phyloP scores from a whole-genome alignment of 2,113 vertebrate species.

The Lates calcarifer region DNA sequence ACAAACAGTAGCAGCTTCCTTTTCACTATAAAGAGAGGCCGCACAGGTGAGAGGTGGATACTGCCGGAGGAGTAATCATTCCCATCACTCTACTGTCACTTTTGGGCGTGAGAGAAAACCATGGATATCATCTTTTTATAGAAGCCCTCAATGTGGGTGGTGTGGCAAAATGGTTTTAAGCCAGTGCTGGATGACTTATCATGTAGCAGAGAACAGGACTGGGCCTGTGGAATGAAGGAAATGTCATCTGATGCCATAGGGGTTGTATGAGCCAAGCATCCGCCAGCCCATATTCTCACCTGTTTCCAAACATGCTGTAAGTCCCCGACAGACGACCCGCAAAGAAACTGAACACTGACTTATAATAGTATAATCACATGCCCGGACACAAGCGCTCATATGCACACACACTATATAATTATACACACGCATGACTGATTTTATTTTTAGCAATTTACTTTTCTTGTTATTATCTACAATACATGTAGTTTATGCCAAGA shows the following conservation, averaged over 20 bases:
- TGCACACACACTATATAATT: background rate
- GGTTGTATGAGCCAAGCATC: conserved; percentile 71
- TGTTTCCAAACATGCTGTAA: conserved; percentile 32
- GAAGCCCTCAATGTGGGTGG: conserved; percentile 70
- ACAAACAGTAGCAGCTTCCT: conserved; percentile 34
- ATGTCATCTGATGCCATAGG: conserved; percentile 76
- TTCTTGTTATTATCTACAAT: conserved; percentile 1
- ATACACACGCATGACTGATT: conserved; percentile 15
- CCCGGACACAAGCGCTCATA: conserved; percentile 24
- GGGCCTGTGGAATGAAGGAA: conserved; percentile 73
- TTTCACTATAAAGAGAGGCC: conserved; percentile 22
- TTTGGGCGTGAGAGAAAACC: conserved; percentile 59
- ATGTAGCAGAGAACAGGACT: conserved; percentile 69
- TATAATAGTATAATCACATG: conserved; percentile 23
- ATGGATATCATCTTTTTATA: conserved; percentile 65
- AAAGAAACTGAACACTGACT: conserved; percentile 42
- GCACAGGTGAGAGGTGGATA: conserved; percentile 33
- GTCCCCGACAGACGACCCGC: conserved; percentile 46
- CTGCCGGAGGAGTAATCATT: conserved; percentile 25
- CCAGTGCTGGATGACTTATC: conserved; percentile 68
- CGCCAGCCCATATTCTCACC: conserved; percentile 69
- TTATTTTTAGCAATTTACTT: background rate
- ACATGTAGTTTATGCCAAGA: background rate
- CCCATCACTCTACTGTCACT: conserved; percentile 59
- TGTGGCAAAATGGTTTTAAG: conserved; percentile 62